Percentiles rank a stretch among this genome's conserved stretches.
These are phyloP conservation scores for Hippocampus abdominalis DNA, from an alignment of 2,113 vertebrate species.

Conservation along the genomic window DNA sequence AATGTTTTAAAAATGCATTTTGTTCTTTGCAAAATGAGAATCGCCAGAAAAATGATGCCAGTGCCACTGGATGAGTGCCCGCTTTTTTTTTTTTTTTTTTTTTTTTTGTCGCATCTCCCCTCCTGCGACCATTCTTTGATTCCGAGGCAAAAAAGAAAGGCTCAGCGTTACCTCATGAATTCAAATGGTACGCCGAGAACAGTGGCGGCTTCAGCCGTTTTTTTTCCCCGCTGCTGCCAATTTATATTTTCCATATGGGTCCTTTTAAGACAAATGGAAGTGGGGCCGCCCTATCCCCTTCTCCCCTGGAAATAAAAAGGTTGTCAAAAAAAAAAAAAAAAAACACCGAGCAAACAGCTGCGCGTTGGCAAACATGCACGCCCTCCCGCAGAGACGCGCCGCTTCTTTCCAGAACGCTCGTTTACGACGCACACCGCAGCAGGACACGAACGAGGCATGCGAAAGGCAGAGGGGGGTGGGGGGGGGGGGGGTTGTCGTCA, in stretches of 20 bases:
- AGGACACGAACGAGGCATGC: conserved; percentile 62
- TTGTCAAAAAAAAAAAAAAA: conserved; percentile 75
- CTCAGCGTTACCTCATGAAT: conserved; percentile 68
- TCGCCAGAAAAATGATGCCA: neutral
- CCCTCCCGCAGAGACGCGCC: conserved; percentile 65
- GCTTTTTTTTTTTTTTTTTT: neutral
- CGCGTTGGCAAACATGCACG: conserved; percentile 63
- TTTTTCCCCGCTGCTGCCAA: conserved; percentile 64
- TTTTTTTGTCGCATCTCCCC: neutral
- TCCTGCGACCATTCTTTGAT: conserved; percentile 60
- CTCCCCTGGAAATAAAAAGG: conserved; percentile 63
- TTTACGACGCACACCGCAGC: conserved; percentile 62
- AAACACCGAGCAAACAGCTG: conserved; percentile 72
- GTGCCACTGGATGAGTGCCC: neutral
- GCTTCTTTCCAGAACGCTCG: conserved; percentile 80
- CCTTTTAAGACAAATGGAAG: conserved; percentile 68
- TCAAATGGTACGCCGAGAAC: conserved; percentile 61
- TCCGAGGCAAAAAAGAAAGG: conserved; percentile 47
- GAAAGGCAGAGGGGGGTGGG: conserved; percentile 58
- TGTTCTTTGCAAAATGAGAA: neutral
- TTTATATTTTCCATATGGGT: conserved; percentile 78
- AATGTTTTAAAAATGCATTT: neutral
- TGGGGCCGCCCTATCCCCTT: conserved; percentile 49
- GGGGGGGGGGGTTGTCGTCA: conserved; percentile 6
- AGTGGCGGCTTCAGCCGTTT: conserved; percentile 58